Conservation (phyloP, 2,797 vertebrate species). For the Sphenopsis melanotis region DNA sequence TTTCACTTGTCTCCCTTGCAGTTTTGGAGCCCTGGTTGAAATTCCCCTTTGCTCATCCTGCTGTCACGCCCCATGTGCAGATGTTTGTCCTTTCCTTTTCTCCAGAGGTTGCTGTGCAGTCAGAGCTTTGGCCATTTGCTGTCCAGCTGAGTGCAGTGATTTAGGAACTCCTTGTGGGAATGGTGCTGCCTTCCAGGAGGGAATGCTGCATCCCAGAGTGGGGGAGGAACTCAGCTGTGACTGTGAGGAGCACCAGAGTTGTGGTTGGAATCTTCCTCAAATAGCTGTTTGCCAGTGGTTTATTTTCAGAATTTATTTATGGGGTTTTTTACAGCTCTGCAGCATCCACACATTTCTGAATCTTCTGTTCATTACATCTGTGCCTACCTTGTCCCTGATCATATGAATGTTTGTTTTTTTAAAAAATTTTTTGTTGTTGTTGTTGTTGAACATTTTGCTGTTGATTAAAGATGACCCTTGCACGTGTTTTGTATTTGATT, state of each 20-base stretch:
- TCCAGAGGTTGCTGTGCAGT: neutral
- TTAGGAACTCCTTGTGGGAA: accelerated
- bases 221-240: accelerated
- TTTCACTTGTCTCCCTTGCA: neutral
- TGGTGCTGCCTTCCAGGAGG: neutral
- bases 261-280: neutral
- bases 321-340: neutral
- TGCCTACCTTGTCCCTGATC: neutral
- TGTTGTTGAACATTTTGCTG: neutral
- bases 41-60: neutral
- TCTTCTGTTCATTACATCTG: neutral
- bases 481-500: neutral
- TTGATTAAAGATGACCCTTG: neutral
- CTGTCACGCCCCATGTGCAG: neutral
- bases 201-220: neutral
- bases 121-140: neutral
- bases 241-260: neutral
- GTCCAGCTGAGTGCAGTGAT: neutral
- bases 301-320: neutral
- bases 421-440: neutral
- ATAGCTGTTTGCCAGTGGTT: neutral
- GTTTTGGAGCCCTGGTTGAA: neutral
- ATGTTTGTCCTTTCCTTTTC: neutral
- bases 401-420: neutral
- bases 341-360: neutral